phyloP scores from a whole-genome alignment of 2,888 invertebrate genomes.

The Melinaea marsaeus region DNA sequence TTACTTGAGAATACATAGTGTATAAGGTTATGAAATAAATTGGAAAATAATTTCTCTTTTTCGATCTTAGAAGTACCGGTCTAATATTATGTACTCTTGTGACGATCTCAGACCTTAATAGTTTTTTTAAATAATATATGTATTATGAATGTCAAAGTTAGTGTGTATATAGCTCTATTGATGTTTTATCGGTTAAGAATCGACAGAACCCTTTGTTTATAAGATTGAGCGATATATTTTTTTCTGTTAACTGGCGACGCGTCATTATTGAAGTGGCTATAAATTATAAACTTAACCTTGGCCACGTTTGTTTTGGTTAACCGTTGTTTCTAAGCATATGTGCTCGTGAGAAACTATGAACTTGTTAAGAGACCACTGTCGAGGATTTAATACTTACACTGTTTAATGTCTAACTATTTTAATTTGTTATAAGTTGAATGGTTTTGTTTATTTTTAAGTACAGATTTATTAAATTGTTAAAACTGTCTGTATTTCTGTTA shows the following conservation, averaged over 20 bases:
- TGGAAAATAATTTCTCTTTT: too few relatives aligned
- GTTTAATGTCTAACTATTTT: neutral
- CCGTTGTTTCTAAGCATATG: constrained; percentile 57
- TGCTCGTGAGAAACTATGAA: constrained; percentile 63
- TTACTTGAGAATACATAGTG: neutral
- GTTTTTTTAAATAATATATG: too few relatives aligned
- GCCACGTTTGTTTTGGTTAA: constrained; percentile 67
- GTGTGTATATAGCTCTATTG: neutral
- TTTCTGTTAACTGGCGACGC: constrained; percentile 51
- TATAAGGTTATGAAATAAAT: too few relatives aligned
- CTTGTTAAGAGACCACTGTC: constrained; percentile 18
- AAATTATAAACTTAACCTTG: constrained; percentile 75
- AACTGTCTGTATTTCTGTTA: neutral
- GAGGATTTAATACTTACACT: constrained; percentile 1
- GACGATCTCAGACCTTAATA: too few relatives aligned
- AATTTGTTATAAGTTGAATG: neutral
- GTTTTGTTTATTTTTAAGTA: neutral
- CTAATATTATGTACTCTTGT: too few relatives aligned
- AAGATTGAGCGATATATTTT: constrained; percentile 51
- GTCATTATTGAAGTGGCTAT: constrained; percentile 68
- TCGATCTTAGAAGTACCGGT: too few relatives aligned
- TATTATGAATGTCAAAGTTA: neutral
- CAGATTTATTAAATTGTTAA: neutral
- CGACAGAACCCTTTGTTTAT: constrained; percentile 57
- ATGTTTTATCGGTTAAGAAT: neutral